A percentile compares a stretch with the other conserved stretches of the same genome.
Conservation (phyloP, 2,113 vertebrate species). For the Lipophrys pholis region DNA sequence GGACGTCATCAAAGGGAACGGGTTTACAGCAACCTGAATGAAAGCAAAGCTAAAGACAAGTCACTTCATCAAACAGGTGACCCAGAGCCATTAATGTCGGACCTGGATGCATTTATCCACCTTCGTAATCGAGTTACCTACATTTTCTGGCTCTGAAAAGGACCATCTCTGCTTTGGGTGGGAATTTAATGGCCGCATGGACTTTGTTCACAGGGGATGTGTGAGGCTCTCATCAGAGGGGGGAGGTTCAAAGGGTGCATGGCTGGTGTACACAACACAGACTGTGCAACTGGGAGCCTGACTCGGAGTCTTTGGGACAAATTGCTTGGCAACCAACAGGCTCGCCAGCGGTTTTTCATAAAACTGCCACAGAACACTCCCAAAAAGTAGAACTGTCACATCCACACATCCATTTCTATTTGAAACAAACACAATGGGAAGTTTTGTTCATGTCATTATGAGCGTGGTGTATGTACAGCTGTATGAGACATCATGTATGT, state of each 20-base stretch:
- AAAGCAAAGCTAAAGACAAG: background rate
- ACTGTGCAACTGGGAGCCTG: constrained; percentile 21
- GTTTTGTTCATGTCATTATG: background rate
- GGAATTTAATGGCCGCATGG: constrained; percentile 10
- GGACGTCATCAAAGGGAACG: constrained; percentile 1
- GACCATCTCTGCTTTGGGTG: background rate
- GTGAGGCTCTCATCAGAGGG: constrained; percentile 11
- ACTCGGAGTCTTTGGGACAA: constrained; percentile 9
- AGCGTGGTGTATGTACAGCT: no score
- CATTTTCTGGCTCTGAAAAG: constrained; percentile 12
- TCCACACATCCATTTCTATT: background rate
- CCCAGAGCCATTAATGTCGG: background rate
- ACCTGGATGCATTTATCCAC: background rate
- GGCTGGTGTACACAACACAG: constrained; percentile 12
- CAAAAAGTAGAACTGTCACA: constrained; percentile 5
- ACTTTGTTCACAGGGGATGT: constrained; percentile 1
- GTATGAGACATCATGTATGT: no score
- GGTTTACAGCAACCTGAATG: background rate
- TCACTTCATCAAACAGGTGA: background rate
- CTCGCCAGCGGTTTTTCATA: constrained; percentile 11
- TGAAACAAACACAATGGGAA: constrained; percentile 1
- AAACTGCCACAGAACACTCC: background rate
- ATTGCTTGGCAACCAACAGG: constrained; percentile 23
- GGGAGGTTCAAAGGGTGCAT: constrained; percentile 3
- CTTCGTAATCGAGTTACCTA: background rate